phyloP scores from a whole-genome alignment of 2,113 vertebrate genomes.

The Nymphicus hollandicus region DNA sequence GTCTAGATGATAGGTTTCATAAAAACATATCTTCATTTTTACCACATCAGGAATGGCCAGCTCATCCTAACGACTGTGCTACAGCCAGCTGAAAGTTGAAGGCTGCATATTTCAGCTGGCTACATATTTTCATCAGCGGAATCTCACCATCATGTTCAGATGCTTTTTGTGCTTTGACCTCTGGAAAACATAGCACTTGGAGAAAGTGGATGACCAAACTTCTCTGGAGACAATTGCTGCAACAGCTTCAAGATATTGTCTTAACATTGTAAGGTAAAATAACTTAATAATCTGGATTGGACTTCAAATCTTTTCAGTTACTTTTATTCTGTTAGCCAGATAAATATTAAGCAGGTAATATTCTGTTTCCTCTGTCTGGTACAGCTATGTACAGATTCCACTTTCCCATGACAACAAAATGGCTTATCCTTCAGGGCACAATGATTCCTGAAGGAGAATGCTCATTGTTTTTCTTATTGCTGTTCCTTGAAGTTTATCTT shows the following conservation, averaged over 20 bases:
- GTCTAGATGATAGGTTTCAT: not conserved
- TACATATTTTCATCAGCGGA: not conserved
- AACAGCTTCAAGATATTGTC: not conserved
- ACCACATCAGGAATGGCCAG: not conserved
- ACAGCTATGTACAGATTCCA: not conserved
- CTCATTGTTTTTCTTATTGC: not conserved
- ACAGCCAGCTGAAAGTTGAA: not conserved
- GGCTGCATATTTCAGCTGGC: not conserved
- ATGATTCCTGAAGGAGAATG: not conserved
- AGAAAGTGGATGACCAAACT: not conserved
- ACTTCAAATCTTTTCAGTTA: not conserved
- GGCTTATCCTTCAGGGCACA: not conserved
- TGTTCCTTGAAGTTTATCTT: not conserved
- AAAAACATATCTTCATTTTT: not conserved
- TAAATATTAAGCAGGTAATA: not conserved
- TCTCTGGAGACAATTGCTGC: not conserved
- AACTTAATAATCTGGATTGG: not conserved
- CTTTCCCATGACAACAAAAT: not conserved
- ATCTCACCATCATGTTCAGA: not conserved
- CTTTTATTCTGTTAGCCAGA: not conserved
- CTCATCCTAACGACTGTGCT: not conserved
- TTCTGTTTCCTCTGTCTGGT: not conserved
- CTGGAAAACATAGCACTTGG: not conserved
- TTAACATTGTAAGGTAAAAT: not conserved
- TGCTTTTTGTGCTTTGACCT: not conserved